Percentiles rank a stretch among this genome's conserved stretches.
Conservation (phyloP, 2,113 vertebrate genomes). For the Mobula birostris region DNA sequence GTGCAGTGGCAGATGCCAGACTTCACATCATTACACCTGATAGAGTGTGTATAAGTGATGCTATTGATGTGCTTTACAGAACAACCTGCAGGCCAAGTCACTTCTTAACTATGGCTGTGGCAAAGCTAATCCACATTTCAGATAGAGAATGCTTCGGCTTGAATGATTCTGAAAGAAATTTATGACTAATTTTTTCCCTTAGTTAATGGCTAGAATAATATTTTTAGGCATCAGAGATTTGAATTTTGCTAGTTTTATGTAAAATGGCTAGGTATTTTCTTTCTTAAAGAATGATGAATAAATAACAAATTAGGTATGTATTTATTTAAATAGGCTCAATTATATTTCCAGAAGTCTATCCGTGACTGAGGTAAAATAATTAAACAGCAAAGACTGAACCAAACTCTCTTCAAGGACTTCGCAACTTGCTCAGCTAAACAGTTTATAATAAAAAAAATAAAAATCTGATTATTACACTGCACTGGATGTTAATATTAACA, state of each 20-base stretch:
- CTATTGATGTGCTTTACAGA: constrained; percentile 45
- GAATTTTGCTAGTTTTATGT: not conserved
- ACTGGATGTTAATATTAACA: constrained; percentile 22
- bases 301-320: not conserved
- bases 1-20: constrained; percentile 55
- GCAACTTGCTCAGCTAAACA: not conserved
- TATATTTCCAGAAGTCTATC: not conserved
- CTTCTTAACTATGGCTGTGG: constrained; percentile 26
- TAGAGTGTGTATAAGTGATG: constrained; percentile 47
- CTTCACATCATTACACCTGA: constrained; percentile 46
- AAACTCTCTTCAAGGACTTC: not conserved
- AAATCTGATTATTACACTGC: constrained; percentile 8
- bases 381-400: not conserved
- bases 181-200: not conserved
- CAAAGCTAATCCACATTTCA: constrained; percentile 43
- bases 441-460: not conserved
- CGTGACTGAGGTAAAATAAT: not conserved
- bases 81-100: constrained; percentile 47
- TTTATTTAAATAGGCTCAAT: not conserved
- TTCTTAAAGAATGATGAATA: not conserved
- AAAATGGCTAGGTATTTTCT: not conserved
- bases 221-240: not conserved
- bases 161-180: not conserved
- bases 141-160: constrained; percentile 40
- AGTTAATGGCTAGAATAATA: not conserved